These are phyloP conservation scores for Channa striata DNA, from an alignment of 2,797 vertebrate species.

Conservation along the genomic window DNA sequence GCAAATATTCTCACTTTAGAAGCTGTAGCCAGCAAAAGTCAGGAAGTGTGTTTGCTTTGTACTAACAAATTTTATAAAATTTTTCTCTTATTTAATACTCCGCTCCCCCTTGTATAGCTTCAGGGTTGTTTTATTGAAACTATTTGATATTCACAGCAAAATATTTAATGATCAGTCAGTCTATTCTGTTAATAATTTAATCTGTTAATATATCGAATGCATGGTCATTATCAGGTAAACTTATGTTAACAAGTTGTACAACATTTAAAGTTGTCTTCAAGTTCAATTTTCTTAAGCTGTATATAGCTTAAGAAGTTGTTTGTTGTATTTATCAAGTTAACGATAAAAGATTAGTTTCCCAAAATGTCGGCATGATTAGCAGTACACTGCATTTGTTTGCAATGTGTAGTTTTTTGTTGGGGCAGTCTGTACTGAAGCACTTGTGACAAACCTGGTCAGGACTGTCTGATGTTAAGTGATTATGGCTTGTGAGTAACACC, in stretches of 20 bases:
- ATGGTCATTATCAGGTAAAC: no score
- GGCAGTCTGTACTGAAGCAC: background rate
- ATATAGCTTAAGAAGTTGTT: no score
- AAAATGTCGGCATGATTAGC: no score
- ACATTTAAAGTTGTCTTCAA: no score
- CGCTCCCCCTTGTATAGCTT: background rate
- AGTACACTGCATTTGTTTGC: background rate
- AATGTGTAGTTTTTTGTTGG: background rate
- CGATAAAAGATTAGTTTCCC: no score
- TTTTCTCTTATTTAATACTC: background rate
- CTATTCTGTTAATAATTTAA: no score
- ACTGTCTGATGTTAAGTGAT: slow-evolving; percentile 44
- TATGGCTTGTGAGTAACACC: slow-evolving; percentile 39
- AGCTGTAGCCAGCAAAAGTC: background rate
- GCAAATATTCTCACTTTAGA: background rate
- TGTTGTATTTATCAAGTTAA: no score
- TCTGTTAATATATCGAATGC: no score
- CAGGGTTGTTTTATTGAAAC: background rate
- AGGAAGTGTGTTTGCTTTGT: background rate
- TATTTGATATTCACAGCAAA: no score
- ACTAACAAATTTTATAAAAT: background rate
- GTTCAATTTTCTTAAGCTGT: no score
- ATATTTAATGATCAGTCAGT: no score
- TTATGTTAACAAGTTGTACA: no score
- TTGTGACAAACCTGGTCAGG: slow-evolving; percentile 15